Evolutionary conservation across 2,888 invertebrate genomes (phyloP), one percentile per base, ranked within the genome.

Genomic region (Slavum lentiscoides): DNA sequence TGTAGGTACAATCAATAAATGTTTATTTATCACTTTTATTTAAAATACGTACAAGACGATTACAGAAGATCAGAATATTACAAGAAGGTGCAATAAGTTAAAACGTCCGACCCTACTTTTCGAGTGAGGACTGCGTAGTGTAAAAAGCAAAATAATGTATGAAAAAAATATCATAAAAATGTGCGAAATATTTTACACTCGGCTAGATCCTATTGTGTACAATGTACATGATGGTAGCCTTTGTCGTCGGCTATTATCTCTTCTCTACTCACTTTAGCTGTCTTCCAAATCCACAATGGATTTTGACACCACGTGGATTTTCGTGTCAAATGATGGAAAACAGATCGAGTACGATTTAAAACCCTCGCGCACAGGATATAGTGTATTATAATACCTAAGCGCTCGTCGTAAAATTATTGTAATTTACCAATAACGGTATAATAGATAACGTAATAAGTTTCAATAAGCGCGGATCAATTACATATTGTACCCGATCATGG

Each of bases 161-260:
- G 11, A 49, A 49, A 49, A 49, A 49, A 55, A 55, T 19, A 11
- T 53, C 5, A 53, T 5, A 53, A 9, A 55, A 55, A 55, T 55
- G 55, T 55, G 55, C 55, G 55, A 55, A 55, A 55, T 55, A 3
- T 55, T 55, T 55, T 55, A 55, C 19, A 8, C 55, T 11, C 11
- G 13, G 9, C 15, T 13, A 13, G 53, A 53, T 53, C 55, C 6
- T 55, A 55, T 55, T 49, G 49, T 49, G 49, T 9, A 49, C 49
- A 49, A 2, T 53, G 53, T 9, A 53, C 13, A 53, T 53, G 11
- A n/a, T n/a, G 53, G 11, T 58, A 72, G 70, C 70, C 39, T 21
- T 72, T 72, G 70, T 72, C 70, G 58, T 72, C 70, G 59, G 17
- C 39, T 37, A 39, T 58, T 72, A 72, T 72, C 58, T 72, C 59